phyloP scores from a whole-genome alignment of 2,888 invertebrate genomes.

The Antheraea yamamai region DNA sequence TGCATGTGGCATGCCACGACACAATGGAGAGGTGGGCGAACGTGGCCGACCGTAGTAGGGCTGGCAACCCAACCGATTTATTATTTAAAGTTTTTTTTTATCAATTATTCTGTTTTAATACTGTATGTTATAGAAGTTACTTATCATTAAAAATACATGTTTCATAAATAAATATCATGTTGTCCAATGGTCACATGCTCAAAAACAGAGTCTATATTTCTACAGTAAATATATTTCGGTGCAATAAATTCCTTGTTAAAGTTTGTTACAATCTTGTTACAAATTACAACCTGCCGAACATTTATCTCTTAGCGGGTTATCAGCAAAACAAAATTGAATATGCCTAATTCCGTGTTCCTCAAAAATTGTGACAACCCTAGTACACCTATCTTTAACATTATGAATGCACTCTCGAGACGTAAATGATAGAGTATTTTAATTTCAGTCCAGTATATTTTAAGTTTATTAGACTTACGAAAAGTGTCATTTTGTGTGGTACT shows the following conservation, averaged over 20 bases:
- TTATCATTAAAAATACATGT: no score
- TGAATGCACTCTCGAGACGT: neutral
- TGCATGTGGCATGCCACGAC: slow-evolving; percentile 33
- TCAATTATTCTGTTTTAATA: neutral
- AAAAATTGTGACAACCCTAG: neutral
- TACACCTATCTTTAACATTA: neutral
- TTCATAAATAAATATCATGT: no score
- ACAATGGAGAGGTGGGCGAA: slow-evolving; percentile 44
- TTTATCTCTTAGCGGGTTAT: neutral
- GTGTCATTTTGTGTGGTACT: neutral
- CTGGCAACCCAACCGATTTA: slow-evolving; percentile 10
- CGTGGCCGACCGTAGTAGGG: slow-evolving; percentile 19
- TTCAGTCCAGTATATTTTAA: neutral
- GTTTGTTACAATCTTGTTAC: no score
- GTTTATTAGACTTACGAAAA: neutral
- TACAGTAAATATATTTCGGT: no score
- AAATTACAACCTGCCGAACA: no score
- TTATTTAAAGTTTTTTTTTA: neutral
- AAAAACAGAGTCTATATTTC: no score
- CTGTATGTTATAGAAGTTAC: no score
- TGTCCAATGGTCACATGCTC: no score
- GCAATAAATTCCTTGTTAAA: no score
- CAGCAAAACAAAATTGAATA: no score
- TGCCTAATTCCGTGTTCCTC: neutral
- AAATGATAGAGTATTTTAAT: slow-evolving; percentile 9